A percentile compares a stretch with the other conserved stretches of the same genome.
Evolutionary conservation across 2,888 invertebrate species (phyloP).

Genomic region (Sericinus montela): DNA sequence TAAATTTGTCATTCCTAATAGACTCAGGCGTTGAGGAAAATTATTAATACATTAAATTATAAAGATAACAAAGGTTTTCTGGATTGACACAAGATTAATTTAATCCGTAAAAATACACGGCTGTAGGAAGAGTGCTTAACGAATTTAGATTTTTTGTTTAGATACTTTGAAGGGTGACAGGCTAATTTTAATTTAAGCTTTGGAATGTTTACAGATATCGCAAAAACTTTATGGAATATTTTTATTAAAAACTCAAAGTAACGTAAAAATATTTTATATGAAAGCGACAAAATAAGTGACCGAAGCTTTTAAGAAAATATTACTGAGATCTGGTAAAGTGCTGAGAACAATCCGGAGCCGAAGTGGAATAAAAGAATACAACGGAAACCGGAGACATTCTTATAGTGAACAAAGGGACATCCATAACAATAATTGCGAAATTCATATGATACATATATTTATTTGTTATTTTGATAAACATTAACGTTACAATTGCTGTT

Average conservation of each 20-base stretch:
- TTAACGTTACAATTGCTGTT: too few species aligned
- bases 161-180: too few species aligned
- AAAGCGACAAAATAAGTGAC: neutral
- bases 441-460: neutral
- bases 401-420: conserved; percentile 5
- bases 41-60: too few species aligned
- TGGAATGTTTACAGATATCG: too few species aligned
- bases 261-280: neutral
- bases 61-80: too few species aligned
- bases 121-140: too few species aligned
- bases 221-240: neutral
- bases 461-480: too few species aligned
- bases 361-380: conserved; percentile 1
- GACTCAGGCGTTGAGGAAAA: too few species aligned
- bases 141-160: too few species aligned
- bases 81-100: too few species aligned
- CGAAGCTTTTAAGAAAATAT: conserved; percentile 4
- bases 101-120: too few species aligned
- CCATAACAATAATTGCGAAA: neutral
- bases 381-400: conserved; percentile 5
- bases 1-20: too few species aligned
- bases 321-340: conserved; percentile 4
- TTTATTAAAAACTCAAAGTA: neutral
- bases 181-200: neutral
- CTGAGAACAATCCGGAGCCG: neutral